A percentile compares a stretch with the other conserved stretches of the same genome.
Conservation (phyloP, 2,113 vertebrate genomes). For the Phaethornis superciliosus region DNA sequence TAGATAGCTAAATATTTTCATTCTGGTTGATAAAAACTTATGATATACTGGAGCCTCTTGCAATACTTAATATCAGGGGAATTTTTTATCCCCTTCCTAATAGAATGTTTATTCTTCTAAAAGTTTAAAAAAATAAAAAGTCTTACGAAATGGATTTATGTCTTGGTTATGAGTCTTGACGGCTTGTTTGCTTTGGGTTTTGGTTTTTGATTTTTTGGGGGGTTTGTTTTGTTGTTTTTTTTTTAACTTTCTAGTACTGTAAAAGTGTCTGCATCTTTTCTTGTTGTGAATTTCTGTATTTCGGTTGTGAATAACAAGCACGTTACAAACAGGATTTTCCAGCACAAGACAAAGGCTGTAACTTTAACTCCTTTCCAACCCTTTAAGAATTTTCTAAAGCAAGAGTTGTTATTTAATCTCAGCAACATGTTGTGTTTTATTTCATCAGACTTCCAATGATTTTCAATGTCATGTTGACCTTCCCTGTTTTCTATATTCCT, state of each 20-base stretch:
- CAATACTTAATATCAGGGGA: background rate
- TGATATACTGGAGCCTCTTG: background rate
- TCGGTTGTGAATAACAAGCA: background rate
- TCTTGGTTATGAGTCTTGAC: background rate
- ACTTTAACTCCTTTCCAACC: background rate
- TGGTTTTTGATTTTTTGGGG: no score
- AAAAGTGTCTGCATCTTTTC: background rate
- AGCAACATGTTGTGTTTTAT: background rate
- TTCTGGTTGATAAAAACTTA: background rate
- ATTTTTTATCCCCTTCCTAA: background rate
- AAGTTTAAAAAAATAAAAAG: background rate
- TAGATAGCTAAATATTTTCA: background rate
- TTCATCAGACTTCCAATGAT: constrained; percentile 22
- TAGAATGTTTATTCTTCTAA: background rate
- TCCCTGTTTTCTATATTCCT: background rate
- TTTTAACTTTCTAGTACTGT: background rate
- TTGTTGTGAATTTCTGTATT: background rate
- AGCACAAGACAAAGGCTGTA: background rate
- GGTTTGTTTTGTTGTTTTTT: no score
- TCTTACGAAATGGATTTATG: background rate
- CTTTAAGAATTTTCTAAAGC: background rate
- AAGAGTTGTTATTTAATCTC: background rate
- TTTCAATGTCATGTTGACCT: constrained; percentile 13
- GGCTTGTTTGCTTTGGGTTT: background rate
- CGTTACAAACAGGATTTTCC: background rate